phyloP scores from a whole-genome alignment of 92 coral and sea anemone genomes.

The Chrysogorgia sp. region DNA sequence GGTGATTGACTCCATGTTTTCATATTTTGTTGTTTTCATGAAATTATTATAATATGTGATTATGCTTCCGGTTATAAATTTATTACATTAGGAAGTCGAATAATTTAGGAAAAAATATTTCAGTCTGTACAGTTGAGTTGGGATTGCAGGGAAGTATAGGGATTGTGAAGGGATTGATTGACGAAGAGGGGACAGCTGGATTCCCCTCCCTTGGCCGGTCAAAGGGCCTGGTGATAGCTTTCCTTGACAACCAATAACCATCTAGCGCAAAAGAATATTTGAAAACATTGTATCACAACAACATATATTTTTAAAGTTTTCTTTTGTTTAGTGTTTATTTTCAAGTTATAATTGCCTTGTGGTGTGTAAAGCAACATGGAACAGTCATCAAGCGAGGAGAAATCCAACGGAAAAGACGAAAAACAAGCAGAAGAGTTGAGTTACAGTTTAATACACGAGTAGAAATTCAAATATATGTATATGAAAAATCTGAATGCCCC shows the following conservation, averaged over 20 bases:
- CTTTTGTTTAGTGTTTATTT: neutral
- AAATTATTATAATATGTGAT: no score
- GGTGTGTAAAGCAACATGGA: slow-evolving; percentile 7
- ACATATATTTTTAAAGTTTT: neutral
- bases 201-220: neutral
- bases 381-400: neutral
- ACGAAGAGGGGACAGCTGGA: no score
- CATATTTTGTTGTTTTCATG: no score
- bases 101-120: no score
- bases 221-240: neutral
- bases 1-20: slow-evolving; percentile 30
- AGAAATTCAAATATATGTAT: no score
- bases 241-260: slow-evolving; percentile 29
- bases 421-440: neutral
- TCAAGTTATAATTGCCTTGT: neutral
- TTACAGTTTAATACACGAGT: neutral
- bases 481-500: no score
- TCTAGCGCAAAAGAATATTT: slow-evolving; percentile 15
- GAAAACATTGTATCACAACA: neutral
- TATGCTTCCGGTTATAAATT: neutral
- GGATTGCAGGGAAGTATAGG: no score
- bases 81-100: no score
- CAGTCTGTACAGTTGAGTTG: no score
- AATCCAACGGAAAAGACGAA: neutral
- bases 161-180: no score